Percentiles rank a stretch among this genome's conserved stretches.
phyloP scores from a whole-genome alignment of 2,113 vertebrate genomes.

The Pyrgilauda ruficollis region DNA sequence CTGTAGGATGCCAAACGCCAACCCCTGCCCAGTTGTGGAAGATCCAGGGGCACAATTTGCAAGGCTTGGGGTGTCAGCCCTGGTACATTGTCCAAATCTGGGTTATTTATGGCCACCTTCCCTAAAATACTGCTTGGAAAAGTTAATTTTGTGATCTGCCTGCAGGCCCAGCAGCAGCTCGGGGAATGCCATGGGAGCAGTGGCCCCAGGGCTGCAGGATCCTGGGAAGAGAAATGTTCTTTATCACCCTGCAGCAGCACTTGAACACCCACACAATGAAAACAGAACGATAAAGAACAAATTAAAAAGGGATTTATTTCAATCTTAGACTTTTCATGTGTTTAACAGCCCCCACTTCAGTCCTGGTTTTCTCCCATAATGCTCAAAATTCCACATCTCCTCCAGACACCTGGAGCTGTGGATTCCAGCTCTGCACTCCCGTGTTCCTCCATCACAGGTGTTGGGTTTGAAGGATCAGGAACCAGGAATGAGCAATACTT shows the following conservation, averaged over 20 bases:
- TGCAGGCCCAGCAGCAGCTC: neutral
- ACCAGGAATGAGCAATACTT: neutral
- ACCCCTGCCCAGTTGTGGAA: neutral
- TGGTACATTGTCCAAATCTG: neutral
- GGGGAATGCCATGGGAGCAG: neutral
- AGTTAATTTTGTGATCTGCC: constrained; percentile 1
- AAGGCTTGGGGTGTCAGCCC: constrained; percentile 28
- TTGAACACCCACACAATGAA: neutral
- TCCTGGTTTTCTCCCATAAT: neutral
- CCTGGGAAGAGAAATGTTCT: neutral
- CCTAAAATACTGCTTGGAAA: constrained; percentile 41
- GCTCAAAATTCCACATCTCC: neutral
- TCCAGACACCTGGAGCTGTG: neutral
- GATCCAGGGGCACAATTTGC: neutral
- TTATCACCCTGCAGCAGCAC: neutral
- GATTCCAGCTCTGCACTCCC: neutral
- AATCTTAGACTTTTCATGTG: neutral
- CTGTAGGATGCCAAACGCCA: neutral
- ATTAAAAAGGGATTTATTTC: neutral
- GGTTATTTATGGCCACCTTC: constrained; percentile 21
- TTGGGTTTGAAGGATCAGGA: neutral
- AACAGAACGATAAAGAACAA: neutral
- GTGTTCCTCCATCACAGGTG: fast-evolving
- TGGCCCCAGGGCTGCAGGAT: neutral
- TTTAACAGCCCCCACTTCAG: neutral